Evolutionary conservation across 1,140 invertebrate species (phyloP), one percentile per base, ranked within the genome.

Genomic region (Brachionus calyciflorus): DNA sequence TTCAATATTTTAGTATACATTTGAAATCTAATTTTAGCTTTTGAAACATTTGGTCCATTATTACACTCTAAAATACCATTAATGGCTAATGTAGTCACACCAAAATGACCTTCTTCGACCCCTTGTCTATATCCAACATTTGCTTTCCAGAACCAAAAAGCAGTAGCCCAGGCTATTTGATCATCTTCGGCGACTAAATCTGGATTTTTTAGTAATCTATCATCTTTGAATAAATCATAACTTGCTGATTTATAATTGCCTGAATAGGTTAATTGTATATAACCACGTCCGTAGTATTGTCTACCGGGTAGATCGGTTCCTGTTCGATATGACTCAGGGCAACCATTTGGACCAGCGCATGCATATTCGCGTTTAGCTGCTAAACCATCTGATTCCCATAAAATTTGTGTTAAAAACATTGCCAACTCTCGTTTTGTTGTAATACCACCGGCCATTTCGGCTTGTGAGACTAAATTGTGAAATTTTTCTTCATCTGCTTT

Each of bases 121-220:
- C 44, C 44, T 28, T 17, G 17, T 6, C 48, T n/a, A 10, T 44
- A 30, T 28, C 46, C 44, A 24, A 65, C 60, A 49, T 70, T 30
- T 5, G 65, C 33, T 19, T 70, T 70, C 65, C 65, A 70, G 24
- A 49, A 70, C 46, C 44, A 49, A 19, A 70, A 49, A n/a, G 65
- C 65, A 1, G 65, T 70, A 9, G 65, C 65, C 44, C 44, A 49
- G 6, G 65, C 26, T 2, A 70, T 30, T 21, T 49, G n/a, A 1
- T 70, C 65, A 51, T 49, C 10, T 49, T 51, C 28, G 0, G 19
- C 24, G 17, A 70, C 46, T 21, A 49, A 10, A 33, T 70, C 65
- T 9, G 65, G 65, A 70, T 70, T 33, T 51, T 70, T 70, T 70
- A 70, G 28, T 9, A 70, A 30, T 65, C 60, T 65, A 26, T 65